These are phyloP conservation scores for human DNA, from an alignment of 2,113 vertebrate genomes.

Conservation along the genomic window GRCh38 chr3:11775501-11776000, in stretches of 20 bases:
- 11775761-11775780: not conserved
- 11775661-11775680: not conserved
- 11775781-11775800: not conserved
- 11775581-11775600: not conserved
- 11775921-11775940: not conserved
- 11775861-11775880: not conserved
- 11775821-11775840: not conserved
- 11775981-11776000: not conserved
- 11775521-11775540: slow-evolving; percentile 24
- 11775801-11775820: not conserved
- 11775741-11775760: not conserved
- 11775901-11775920: not conserved
- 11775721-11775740: not conserved
- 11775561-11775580: not conserved
- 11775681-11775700: not conserved
- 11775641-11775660: not conserved
- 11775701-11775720: not conserved
- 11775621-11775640: not conserved
- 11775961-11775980: not conserved
- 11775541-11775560: not conserved
- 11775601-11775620: not conserved
- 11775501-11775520: not conserved
- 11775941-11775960: not conserved
- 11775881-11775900: not conserved
- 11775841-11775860: not conserved